Evolutionary conservation across 2,113 vertebrate species (phyloP).

Genomic region (Hippolais icterina): DNA sequence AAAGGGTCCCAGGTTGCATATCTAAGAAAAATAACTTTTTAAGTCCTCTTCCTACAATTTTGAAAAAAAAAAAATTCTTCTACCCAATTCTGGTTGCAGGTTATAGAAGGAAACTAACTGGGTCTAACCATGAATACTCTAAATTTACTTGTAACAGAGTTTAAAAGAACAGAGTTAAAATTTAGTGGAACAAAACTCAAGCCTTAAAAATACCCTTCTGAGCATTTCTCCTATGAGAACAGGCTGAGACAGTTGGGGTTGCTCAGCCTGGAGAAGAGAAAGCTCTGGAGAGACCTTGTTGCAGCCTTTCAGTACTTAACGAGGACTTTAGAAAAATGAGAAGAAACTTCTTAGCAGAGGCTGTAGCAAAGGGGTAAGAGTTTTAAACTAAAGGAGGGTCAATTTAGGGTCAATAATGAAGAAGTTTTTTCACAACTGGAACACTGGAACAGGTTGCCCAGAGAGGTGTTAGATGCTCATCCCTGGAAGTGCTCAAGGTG

Average conservation of each 20-base stretch:
- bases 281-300: background rate
- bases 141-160: background rate
- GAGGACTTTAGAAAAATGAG: background rate
- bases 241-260: background rate
- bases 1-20: background rate
- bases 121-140: background rate
- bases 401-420: background rate
- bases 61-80: background rate
- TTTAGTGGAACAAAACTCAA: background rate
- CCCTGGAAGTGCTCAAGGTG: background rate
- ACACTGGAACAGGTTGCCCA: background rate
- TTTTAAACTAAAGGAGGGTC: background rate
- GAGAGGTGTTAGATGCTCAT: background rate
- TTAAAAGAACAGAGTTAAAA: background rate
- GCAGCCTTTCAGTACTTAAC: background rate
- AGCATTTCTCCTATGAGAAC: background rate
- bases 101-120: background rate
- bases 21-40: background rate
- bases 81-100: background rate
- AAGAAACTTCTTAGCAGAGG: background rate
- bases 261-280: background rate
- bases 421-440: background rate
- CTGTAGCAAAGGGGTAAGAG: background rate
- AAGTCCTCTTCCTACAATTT: background rate
- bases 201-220: background rate